Evolutionary conservation across 2,888 invertebrate genomes (phyloP).

Genomic region (Chrysomela aeneicollis): DNA sequence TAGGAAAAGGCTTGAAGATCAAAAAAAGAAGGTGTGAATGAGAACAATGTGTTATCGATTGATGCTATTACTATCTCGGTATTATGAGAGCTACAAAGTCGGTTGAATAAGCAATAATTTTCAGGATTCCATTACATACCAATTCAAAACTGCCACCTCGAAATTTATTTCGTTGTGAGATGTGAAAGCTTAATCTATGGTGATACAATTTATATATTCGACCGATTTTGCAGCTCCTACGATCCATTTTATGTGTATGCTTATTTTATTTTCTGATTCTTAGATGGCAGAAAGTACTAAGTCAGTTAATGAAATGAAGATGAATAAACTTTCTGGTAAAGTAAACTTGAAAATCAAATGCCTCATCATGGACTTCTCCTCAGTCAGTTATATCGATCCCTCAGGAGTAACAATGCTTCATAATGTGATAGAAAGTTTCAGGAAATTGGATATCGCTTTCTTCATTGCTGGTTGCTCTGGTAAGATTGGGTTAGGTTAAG

Average conservation of each 20-base stretch:
- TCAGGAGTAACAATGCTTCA: slow-evolving; percentile 68
- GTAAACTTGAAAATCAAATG: slow-evolving; percentile 52
- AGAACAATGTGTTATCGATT: too few species aligned
- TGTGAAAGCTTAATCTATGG: too few species aligned
- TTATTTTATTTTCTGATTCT: slow-evolving; percentile 4
- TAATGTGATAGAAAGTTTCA: slow-evolving; percentile 64
- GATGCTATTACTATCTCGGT: too few species aligned
- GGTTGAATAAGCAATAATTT: too few species aligned
- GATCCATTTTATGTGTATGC: too few species aligned
- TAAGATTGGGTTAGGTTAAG: too few species aligned
- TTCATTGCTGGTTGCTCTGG: slow-evolving; percentile 62
- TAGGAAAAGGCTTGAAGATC: slow-evolving; percentile 58
- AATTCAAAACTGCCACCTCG: too few species aligned
- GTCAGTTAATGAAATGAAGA: slow-evolving; percentile 32
- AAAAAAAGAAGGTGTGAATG: slow-evolving; percentile 42
- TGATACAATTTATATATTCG: too few species aligned
- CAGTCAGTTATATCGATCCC: slow-evolving; percentile 70
- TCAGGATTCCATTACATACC: too few species aligned
- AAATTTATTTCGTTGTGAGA: too few species aligned
- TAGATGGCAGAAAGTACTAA: slow-evolving; percentile 19
- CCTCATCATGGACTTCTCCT: slow-evolving; percentile 69
- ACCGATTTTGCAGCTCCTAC: too few species aligned
- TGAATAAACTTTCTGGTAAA: slow-evolving; percentile 46
- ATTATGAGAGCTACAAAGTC: too few species aligned
- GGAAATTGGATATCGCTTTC: slow-evolving; percentile 64